Percentiles rank a stretch among this genome's conserved stretches.
Evolutionary conservation across 2,888 invertebrate genomes (phyloP).

Genomic region (Serrognathus titanus): DNA sequence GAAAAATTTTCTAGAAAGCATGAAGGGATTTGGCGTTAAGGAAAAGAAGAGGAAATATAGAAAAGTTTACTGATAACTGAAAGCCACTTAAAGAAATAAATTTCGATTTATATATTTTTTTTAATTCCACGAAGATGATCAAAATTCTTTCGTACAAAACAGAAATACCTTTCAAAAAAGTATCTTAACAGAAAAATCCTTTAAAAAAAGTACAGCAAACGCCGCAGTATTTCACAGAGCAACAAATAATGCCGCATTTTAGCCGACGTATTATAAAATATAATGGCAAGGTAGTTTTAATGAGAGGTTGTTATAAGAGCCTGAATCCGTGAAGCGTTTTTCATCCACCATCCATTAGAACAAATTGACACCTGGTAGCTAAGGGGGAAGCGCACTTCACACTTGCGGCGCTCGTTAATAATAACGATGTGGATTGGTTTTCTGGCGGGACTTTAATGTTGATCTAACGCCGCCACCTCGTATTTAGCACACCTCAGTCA

Average conservation of each 20-base stretch:
- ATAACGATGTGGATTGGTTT: constrained; percentile 44
- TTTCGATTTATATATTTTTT: too few relatives aligned
- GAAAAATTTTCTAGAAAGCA: too few relatives aligned
- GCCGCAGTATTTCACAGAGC: neutral
- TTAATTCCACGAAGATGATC: too few relatives aligned
- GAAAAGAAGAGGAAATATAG: too few relatives aligned
- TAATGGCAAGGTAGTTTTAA: constrained; percentile 37
- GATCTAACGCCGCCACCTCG: constrained; percentile 13
- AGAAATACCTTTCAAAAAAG: too few relatives aligned
- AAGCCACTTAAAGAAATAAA: too few relatives aligned
- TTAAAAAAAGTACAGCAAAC: neutral
- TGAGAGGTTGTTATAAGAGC: constrained; percentile 38
- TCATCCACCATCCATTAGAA: constrained; percentile 50
- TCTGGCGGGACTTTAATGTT: constrained; percentile 24
- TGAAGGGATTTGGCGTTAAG: too few relatives aligned
- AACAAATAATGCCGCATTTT: constrained; percentile 3
- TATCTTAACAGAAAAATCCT: neutral
- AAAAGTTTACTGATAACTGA: too few relatives aligned
- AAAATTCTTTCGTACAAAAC: too few relatives aligned
- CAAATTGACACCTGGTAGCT: constrained; percentile 52
- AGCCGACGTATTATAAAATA: constrained; percentile 35
- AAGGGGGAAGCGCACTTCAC: constrained; percentile 35
- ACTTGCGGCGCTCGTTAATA: constrained; percentile 43
- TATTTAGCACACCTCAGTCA: constrained; percentile 13
- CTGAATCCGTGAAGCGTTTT: constrained; percentile 35